A percentile compares a stretch with the other conserved stretches of the same genome.
phyloP scores from a whole-genome alignment of 2,888 invertebrate genomes.

The Timema cristinae region DNA sequence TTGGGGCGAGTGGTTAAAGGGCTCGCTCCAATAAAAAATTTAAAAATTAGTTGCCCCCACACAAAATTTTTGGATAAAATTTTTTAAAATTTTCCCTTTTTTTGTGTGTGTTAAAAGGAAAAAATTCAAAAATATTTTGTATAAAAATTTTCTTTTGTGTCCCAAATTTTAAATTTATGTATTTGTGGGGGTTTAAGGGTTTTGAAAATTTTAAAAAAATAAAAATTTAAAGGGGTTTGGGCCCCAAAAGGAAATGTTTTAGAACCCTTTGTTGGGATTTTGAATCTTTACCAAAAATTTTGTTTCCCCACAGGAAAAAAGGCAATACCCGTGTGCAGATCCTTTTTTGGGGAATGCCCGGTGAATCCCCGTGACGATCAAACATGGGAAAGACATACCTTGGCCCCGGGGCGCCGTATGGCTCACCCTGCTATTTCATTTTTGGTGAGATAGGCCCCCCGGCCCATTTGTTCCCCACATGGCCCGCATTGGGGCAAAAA shows the following conservation, averaged over 20 bases:
- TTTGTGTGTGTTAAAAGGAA: too few relatives aligned
- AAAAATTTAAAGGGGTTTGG: not conserved
- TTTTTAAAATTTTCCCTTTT: too few relatives aligned
- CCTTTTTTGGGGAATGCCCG: conserved; percentile 74
- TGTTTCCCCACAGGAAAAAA: conserved; percentile 88
- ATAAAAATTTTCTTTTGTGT: too few relatives aligned
- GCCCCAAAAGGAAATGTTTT: not conserved
- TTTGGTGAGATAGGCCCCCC: conserved; percentile 94
- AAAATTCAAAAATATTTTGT: too few relatives aligned
- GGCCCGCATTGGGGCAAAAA: conserved; percentile 92
- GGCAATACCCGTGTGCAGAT: conserved; percentile 94
- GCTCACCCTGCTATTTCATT: conserved; percentile 87
- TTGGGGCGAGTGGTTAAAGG: too few relatives aligned
- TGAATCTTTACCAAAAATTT: conserved; percentile 41
- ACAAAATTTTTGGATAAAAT: too few relatives aligned
- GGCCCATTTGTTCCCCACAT: conserved; percentile 90
- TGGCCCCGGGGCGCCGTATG: conserved; percentile 88
- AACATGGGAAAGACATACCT: conserved; percentile 92
- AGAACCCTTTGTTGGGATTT: not conserved
- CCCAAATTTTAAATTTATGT: too few relatives aligned
- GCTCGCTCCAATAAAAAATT: too few relatives aligned
- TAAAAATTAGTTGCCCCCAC: too few relatives aligned
- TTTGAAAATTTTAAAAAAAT: not conserved
- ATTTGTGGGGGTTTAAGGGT: not conserved
- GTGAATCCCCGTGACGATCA: conserved; percentile 98